Evolutionary conservation across 2,797 vertebrate genomes (phyloP), one percentile per base, ranked within the genome.

Genomic region (Anguilla megastoma): DNA sequence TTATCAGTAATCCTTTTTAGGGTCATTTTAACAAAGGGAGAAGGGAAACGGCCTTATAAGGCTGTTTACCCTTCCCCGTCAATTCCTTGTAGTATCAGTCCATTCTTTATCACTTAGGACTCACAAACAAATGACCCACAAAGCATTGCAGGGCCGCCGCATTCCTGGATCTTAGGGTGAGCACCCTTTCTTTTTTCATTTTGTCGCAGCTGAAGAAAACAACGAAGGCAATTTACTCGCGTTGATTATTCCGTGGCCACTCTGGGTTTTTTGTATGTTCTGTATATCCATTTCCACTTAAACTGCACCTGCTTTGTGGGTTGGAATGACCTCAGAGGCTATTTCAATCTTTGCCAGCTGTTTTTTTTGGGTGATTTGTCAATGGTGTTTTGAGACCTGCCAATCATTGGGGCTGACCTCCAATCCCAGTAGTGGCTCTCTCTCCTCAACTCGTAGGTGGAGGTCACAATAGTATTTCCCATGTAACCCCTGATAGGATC

Each of bases 221-320:
- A 88, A 85, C 16, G 71, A 85, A 14, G 6, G 66, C 83, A 21
- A 76, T 85, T 88, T 60, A 48, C 24, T 58, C 60, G 54, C 69
- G 36, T 88, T 85, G 87, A 88, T 85, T 88, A 60, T 52, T 52
- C 69, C 66, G 52, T 85, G 69, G 45, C 21, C 76, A 69, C 69
- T 85, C 52, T 9, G 24, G 41, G 41, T 60, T 66, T 85, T 85
- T 84, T 33, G 41, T 85, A 54, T 41, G 66, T 88, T 88, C 84
- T 60, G 33, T 85, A 79, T 80, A 45, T 85, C 84, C 79, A 79
- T 74, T 86, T 86, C 58, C 45, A 82, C 86, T 86, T 60, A 33
- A 66, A 45, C 60, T n/a, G 27, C 71, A 86, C 85, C 69, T 60
- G 58, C 71, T 36, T 27, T 60, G 48, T 52, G 27, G 45, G 58